Evolutionary conservation across 2,888 invertebrate species (phyloP), one percentile per base, ranked within the genome.

Genomic region (Pteria penguin): DNA sequence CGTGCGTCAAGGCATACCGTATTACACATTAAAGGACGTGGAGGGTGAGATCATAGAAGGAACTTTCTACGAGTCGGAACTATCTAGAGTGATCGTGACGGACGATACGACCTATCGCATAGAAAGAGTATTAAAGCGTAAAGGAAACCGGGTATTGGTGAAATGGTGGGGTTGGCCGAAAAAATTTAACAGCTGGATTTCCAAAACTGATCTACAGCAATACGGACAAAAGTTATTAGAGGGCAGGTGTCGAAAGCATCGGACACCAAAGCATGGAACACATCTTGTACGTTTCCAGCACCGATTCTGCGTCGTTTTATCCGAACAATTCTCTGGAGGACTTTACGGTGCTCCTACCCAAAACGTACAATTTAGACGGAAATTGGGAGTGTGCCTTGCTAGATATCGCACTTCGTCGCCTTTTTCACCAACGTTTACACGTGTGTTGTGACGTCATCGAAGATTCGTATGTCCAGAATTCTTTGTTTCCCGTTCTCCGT

Each of bases 131-230:
- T 27, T 60, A 27, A n/a, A 29, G 27, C 22, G 60, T n/a, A 60
- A 24, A 45, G 26, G n/a, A 22, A 24, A 36, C 22, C 5, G n/a
- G 2, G 32, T 63, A 5, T 63, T 36, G 33, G 45, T 63, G 11
- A 63, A 63, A 36, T 45, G 63, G 45, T 36, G 33, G 63, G 63
- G 63, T 24, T 63, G 63, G 63, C 63, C 33, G 14, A 11, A 32
- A 4, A 32, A 63, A 24, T 63, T 63, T 33, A 63, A 63, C 36
- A 22, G 36, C 4, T 63, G 63, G 45, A 63, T 45, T 24, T 36
- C 63, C 27, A 60, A 60, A 27, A 5, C 18, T 18, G 60, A 60
- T 27, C 26, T 57, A 22, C n/a, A 57, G 60, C 22, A 26, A 4
- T 60, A 60, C 27, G 60, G 60, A 11, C 27, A 26, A 27, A 26